phyloP scores from a whole-genome alignment of 2,888 invertebrate species.

The Mactromeris polynyma region DNA sequence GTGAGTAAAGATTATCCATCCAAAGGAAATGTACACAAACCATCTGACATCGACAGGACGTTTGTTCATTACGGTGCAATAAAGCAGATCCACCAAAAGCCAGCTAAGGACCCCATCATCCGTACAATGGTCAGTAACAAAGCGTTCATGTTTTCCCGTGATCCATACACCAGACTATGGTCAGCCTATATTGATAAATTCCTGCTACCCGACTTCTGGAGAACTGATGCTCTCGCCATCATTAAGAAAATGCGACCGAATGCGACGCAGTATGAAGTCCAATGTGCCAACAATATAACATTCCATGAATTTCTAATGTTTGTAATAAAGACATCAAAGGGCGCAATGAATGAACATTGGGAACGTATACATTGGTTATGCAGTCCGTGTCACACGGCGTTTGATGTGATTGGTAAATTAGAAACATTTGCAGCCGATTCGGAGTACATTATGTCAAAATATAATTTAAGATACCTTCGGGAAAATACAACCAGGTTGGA shows the following conservation, averaged over 20 bases:
- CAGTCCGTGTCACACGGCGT: constrained; percentile 8
- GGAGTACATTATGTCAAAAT: constrained; percentile 48
- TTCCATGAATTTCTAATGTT: background rate
- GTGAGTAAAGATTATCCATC: constrained; percentile 29
- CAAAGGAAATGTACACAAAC: background rate
- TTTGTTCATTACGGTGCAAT: constrained; percentile 47
- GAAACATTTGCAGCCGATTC: constrained; percentile 34
- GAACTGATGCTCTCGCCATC: too few relatives aligned
- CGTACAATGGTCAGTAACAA: constrained; percentile 33
- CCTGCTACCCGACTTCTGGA: constrained; percentile 8
- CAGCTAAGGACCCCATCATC: background rate
- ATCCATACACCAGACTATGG: constrained; percentile 20
- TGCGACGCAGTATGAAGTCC: background rate
- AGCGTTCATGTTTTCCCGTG: constrained; percentile 27
- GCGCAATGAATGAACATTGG: background rate
- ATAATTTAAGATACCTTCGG: constrained; percentile 37
- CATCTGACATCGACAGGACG: constrained; percentile 61
- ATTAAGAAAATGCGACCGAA: background rate
- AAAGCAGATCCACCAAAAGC: background rate
- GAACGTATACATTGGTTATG: background rate
- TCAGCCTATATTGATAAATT: constrained; percentile 28
- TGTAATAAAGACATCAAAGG: background rate
- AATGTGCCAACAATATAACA: background rate
- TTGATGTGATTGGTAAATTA: constrained; percentile 8
- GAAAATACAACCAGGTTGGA: background rate